Evolutionary conservation across 2,113 vertebrate genomes (phyloP), one percentile per base, ranked within the genome.

Genomic region (Platichthys stellatus): DNA sequence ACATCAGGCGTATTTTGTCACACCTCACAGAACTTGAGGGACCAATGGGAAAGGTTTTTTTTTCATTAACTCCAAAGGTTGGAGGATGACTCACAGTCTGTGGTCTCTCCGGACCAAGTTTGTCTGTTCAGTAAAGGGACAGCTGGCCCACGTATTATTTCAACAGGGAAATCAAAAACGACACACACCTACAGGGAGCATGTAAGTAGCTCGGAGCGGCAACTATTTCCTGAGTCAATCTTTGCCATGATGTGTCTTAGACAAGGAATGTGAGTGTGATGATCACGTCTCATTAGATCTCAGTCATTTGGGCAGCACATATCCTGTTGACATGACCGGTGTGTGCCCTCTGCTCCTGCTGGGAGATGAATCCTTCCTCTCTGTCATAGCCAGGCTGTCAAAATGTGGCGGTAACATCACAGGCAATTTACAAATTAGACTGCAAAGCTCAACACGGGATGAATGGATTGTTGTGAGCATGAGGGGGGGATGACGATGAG

Each of bases 1-100:
- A 87, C 82, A 88, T 88, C 84, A 88, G 89, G 51, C 47, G 0
- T n/a, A 71, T 43, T 72, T 62, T 66, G 78, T 88, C 86, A 88
- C 82, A 85, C 79, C 85, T 88, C 77, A 84, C 70, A 67, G 85
- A 85, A 72, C 76, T 40, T 69, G 24, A 72, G 51, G 20, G 61
- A 79, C 80, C 72, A 38, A 40, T 35, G 63, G 74, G 76, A 76
- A 84, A 53, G 20, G 57, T 82, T 70, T 71, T 9, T 65, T 15
- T 65, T 83, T 75, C 75, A 83, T 78, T 73, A 82, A 64, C 78
- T 87, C 63, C 69, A 84, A 76, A 84, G 81, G 72, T 77, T 83
- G 74, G 64, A 13, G 62, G 84, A 82, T 90, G 86, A 87, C 64
- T 89, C 90, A 88, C 57, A 64, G 83, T 8, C 28, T 53, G 72